Percentiles rank a stretch among this genome's conserved stretches.
Conservation (phyloP, 1,140 invertebrate species). For the Macrocentrus cingulum region DNA sequence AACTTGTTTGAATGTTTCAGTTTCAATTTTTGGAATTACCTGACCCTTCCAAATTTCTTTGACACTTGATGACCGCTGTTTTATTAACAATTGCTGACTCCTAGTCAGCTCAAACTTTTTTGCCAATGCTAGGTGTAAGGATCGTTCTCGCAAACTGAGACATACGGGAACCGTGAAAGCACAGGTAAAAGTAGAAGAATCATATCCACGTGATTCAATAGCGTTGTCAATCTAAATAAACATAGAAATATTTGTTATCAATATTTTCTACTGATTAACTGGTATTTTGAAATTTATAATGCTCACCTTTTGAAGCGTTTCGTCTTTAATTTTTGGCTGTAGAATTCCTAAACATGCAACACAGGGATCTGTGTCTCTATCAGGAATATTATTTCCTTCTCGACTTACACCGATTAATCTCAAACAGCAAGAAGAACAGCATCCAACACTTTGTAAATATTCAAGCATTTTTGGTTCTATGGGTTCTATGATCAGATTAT, state of each 20-base stretch:
- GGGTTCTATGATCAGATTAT: neutral
- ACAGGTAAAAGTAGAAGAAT: slow-evolving; percentile 56
- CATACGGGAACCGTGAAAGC: slow-evolving; percentile 58
- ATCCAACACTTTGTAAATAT: slow-evolving; percentile 51
- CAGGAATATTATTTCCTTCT: slow-evolving; percentile 49
- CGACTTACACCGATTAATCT: slow-evolving; percentile 57
- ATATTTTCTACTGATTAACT: slow-evolving; percentile 4
- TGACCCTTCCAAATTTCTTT: slow-evolving; percentile 72
- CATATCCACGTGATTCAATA: slow-evolving; percentile 48
- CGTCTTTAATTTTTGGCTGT: slow-evolving; percentile 55
- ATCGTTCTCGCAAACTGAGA: slow-evolving; percentile 54
- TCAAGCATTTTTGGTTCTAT: slow-evolving; percentile 39
- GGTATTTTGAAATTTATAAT: slow-evolving; percentile 32
- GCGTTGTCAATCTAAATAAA: slow-evolving; percentile 47
- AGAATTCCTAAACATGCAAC: slow-evolving; percentile 67
- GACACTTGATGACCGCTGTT: slow-evolving; percentile 51
- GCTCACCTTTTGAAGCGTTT: slow-evolving; percentile 56
- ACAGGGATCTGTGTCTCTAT: slow-evolving; percentile 57
- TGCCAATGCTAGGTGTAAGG: slow-evolving; percentile 51
- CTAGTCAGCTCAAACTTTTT: slow-evolving; percentile 38
- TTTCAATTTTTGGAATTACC: slow-evolving; percentile 54
- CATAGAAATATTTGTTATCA: slow-evolving; percentile 8
- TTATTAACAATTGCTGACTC: slow-evolving; percentile 28
- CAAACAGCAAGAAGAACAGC: slow-evolving; percentile 61
- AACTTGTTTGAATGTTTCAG: slow-evolving; percentile 51